phyloP scores from a whole-genome alignment of 2,113 vertebrate species.

The Burhinus bistriatus region DNA sequence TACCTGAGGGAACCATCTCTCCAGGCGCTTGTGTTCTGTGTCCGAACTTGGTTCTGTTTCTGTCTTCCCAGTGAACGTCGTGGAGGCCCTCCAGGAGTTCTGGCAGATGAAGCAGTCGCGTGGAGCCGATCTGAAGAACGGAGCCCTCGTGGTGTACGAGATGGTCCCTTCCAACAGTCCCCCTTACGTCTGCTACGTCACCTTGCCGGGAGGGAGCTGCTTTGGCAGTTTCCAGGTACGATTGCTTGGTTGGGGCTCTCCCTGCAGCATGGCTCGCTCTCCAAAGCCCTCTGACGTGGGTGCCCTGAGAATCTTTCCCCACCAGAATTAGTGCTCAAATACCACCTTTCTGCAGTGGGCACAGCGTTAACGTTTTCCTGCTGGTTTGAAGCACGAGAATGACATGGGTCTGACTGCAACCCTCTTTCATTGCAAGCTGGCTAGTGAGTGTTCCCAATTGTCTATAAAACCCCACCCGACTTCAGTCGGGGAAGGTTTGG shows the following conservation, averaged over 20 bases:
- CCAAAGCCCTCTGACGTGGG: neutral
- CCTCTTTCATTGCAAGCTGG: neutral
- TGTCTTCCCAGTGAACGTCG: conserved; percentile 87
- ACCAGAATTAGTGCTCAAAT: neutral
- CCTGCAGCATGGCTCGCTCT: neutral
- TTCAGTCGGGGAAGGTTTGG: neutral
- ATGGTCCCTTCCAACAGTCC: conserved; percentile 95
- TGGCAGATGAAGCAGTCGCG: conserved; percentile 99
- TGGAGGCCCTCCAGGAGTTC: conserved; percentile 97
- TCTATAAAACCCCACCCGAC: neutral
- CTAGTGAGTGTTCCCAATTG: neutral
- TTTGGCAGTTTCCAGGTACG: conserved; percentile 97
- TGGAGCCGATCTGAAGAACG: conserved; percentile 93
- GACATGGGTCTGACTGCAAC: neutral
- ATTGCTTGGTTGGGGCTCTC: neutral
- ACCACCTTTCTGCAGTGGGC: too few species aligned
- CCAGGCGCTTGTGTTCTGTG: too few species aligned
- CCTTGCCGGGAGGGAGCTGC: conserved; percentile 95
- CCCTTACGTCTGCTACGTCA: conserved; percentile 95
- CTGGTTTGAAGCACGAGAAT: neutral
- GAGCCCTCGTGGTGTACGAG: conserved; percentile 96
- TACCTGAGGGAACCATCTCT: neutral
- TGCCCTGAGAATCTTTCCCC: neutral
- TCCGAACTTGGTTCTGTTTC: neutral
- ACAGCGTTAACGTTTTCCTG: neutral